Base-by-base conservation (phyloP, 1,140 invertebrate species). In the Magallana gigas region DNA sequence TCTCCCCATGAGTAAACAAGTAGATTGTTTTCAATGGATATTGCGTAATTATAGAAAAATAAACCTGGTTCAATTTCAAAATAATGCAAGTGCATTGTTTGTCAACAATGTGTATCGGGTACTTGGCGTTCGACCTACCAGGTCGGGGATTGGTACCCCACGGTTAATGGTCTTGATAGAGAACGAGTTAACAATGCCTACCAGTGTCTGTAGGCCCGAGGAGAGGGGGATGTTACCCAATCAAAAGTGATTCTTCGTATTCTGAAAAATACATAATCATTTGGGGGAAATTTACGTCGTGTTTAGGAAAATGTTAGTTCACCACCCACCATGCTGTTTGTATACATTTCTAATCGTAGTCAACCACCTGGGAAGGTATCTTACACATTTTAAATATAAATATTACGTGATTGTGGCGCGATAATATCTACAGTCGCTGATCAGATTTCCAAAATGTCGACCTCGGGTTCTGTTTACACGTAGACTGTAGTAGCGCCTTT, bases 381-480 rank as follows among this genome's bases (percentile, higher is more conserved):
- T 76, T 76, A 76, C 68, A 76, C 68, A 76, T 76, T 76, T 29
- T 76, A 76, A 76, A 76, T 76, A 76, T 76, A 76, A 76, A 76
- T 76, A 36, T 76, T 76, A 76, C 68, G 68, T 29, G 68, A 76
- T 76, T 76, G 14, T 12, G 68, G 11, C 23, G 8, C 8, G 68
- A 76, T 76, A 36, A 76, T 29, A 76, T 76, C 68, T 76, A 29
- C 18, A 2, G 23, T 76, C 23, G 64, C 18, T 76, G 18, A 36
- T 76, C 23, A 29, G 8, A 12, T 76, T 76, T 11, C 68, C 18
- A 36, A 76, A 62, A 16, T 16, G 14, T 62, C 60, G 60, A 62
- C 5, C 8, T 8, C 23, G 7, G 68, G 23, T 8, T 76, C 23
- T 76, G 23, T 76, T 76, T 36, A 36, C 23, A 76, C 36, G 29